These are phyloP conservation scores for Phania funesta DNA, from an alignment of 2,888 invertebrate genomes.

Conservation along the genomic window DNA sequence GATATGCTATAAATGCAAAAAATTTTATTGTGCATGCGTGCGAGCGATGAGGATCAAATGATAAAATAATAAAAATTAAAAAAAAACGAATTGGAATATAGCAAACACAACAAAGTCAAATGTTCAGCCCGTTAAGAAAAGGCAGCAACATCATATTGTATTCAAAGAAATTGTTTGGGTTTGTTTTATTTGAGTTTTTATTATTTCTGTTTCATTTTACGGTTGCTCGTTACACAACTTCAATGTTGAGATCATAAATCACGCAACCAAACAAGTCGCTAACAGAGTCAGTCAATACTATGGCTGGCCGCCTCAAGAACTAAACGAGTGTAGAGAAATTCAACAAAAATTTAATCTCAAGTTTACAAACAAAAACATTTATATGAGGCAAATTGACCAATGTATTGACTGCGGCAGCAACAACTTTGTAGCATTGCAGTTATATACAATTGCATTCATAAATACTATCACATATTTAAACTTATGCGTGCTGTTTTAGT, in stretches of 20 bases:
- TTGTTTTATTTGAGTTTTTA: conserved; percentile 41
- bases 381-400: conserved; percentile 52
- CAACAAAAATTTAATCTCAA: conserved; percentile 26
- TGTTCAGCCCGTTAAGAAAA: background rate
- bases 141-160: conserved; percentile 38
- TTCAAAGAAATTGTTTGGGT: conserved; percentile 47
- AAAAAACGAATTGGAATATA: conserved; percentile 38
- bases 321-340: background rate
- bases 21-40: conserved; percentile 78
- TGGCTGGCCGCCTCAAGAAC: background rate
- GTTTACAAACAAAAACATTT: conserved; percentile 44
- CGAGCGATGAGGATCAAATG: conserved; percentile 73
- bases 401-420: conserved; percentile 13
- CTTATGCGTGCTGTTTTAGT: background rate
- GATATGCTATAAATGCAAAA: conserved; percentile 28
- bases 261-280: conserved; percentile 72
- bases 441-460: conserved; percentile 21
- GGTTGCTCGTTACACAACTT: conserved; percentile 75
- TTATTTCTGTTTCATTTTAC: conserved; percentile 50
- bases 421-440: conserved; percentile 23
- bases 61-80: conserved; percentile 50
- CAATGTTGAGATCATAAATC: conserved; percentile 77
- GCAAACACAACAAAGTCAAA: conserved; percentile 22
- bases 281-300: conserved; percentile 47
- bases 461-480: background rate